phyloP scores from a whole-genome alignment of 2,888 invertebrate genomes.

The Acholoe squamosa region DNA sequence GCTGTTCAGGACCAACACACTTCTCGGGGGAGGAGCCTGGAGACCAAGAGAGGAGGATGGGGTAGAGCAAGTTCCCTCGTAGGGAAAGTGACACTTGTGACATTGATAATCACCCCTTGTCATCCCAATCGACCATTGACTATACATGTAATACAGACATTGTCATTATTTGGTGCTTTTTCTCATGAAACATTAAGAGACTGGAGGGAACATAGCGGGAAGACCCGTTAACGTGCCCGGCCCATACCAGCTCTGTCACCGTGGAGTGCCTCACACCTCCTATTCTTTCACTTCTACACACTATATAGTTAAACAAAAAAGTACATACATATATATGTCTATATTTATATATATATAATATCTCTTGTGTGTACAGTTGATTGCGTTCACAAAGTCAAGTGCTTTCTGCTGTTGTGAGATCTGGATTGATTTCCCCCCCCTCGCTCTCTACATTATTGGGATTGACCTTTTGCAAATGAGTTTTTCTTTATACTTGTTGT shows the following conservation, averaged over 20 bases:
- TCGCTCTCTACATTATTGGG: not conserved
- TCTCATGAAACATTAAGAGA: constrained; percentile 46
- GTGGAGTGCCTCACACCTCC: constrained; percentile 42
- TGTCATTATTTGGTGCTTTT: constrained; percentile 53
- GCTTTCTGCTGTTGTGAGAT: constrained; percentile 57
- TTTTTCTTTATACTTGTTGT: not conserved
- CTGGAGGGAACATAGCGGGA: not conserved
- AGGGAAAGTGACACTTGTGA: constrained; percentile 3
- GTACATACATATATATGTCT: constrained; percentile 38
- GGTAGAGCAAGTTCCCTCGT: too few species aligned
- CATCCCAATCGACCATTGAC: constrained; percentile 25
- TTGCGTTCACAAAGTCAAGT: constrained; percentile 56
- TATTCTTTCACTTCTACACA: constrained; percentile 45
- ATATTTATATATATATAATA: constrained; percentile 60
- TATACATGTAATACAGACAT: constrained; percentile 13
- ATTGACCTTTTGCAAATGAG: constrained; percentile 46
- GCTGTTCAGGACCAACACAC: too few species aligned
- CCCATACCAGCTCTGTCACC: constrained; percentile 42
- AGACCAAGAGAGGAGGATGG: too few species aligned
- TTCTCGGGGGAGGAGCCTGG: too few species aligned
- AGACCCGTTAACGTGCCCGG: not conserved
- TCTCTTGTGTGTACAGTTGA: constrained; percentile 57
- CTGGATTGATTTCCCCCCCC: not conserved
- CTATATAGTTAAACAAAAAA: constrained; percentile 45
- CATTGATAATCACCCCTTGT: not conserved